These are phyloP conservation scores for Liparis tanakae DNA, from an alignment of 2,797 vertebrate species.

Conservation along the genomic window DNA sequence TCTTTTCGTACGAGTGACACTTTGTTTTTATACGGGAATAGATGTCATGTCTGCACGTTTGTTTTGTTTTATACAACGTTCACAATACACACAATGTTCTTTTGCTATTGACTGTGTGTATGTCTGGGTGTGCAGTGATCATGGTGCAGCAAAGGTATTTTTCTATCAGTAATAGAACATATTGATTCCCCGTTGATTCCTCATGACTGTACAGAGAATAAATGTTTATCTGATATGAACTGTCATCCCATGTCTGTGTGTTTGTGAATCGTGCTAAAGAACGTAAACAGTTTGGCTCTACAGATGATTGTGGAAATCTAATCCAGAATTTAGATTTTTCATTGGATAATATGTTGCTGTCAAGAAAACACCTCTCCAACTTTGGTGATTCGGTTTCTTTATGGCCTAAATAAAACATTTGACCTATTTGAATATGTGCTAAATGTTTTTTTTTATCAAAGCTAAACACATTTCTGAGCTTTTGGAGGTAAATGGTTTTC, in stretches of 20 bases:
- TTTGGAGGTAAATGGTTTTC: neutral
- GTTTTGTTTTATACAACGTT: constrained; percentile 36
- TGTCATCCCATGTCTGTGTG: constrained; percentile 12
- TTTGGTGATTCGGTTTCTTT: neutral
- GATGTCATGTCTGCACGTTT: constrained; percentile 62
- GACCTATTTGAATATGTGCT: neutral
- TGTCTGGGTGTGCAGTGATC: constrained; percentile 57
- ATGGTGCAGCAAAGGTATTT: constrained; percentile 78
- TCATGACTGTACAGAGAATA: constrained; percentile 72
- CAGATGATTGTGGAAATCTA: neutral
- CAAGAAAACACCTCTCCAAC: neutral
- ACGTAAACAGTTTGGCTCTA: neutral
- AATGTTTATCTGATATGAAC: constrained; percentile 73
- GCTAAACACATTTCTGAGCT: neutral
- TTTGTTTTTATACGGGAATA: constrained; percentile 50
- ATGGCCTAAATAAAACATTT: neutral
- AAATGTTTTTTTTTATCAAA: neutral
- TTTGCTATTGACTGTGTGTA: constrained; percentile 47
- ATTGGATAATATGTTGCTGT: neutral
- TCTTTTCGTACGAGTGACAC: constrained; percentile 62
- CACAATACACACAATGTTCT: constrained; percentile 46
- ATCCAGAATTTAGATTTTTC: neutral
- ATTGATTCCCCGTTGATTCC: constrained; percentile 59
- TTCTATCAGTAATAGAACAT: constrained; percentile 68
- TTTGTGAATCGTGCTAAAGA: neutral